Evolutionary conservation across 2,113 vertebrate species (phyloP).

Genomic region (Grammomys surdaster): DNA sequence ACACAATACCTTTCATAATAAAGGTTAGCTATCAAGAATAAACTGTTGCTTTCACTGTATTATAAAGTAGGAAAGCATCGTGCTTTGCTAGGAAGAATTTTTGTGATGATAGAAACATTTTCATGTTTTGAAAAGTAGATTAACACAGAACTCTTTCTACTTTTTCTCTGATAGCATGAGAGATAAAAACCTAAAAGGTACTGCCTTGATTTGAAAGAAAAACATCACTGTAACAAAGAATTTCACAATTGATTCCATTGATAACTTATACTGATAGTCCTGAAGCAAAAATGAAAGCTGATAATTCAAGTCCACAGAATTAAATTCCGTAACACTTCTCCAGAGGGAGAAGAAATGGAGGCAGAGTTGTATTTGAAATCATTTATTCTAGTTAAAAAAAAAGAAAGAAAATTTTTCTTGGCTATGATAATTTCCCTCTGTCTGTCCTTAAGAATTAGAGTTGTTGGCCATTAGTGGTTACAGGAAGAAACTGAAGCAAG

Average conservation of each 20-base stretch:
- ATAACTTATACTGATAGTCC: slow-evolving; percentile 6
- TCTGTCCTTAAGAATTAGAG: slow-evolving; percentile 61
- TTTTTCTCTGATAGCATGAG: slow-evolving; percentile 32
- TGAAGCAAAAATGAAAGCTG: slow-evolving; percentile 58
- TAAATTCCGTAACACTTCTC: slow-evolving; percentile 50
- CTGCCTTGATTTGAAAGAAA: slow-evolving; percentile 49
- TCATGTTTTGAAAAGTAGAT: slow-evolving; percentile 13
- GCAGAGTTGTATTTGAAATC: slow-evolving; percentile 44
- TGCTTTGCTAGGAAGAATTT: background rate
- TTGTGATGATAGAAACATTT: background rate
- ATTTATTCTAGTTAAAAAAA: slow-evolving; percentile 34
- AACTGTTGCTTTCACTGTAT: background rate
- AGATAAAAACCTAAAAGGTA: background rate
- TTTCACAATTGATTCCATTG: background rate
- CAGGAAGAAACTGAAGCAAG: slow-evolving; percentile 38
- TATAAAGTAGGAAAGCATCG: background rate
- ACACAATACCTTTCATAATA: background rate
- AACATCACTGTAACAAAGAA: slow-evolving; percentile 12
- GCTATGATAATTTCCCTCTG: slow-evolving; percentile 54
- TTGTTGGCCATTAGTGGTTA: slow-evolving; percentile 56
- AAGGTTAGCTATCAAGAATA: background rate
- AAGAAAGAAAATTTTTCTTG: slow-evolving; percentile 60
- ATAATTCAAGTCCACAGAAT: slow-evolving; percentile 57
- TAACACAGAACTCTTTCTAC: background rate
- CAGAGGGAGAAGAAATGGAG: slow-evolving; percentile 63